Base-by-base conservation (phyloP, 2,888 invertebrate species). In the Hydrotaea diabolus region DNA sequence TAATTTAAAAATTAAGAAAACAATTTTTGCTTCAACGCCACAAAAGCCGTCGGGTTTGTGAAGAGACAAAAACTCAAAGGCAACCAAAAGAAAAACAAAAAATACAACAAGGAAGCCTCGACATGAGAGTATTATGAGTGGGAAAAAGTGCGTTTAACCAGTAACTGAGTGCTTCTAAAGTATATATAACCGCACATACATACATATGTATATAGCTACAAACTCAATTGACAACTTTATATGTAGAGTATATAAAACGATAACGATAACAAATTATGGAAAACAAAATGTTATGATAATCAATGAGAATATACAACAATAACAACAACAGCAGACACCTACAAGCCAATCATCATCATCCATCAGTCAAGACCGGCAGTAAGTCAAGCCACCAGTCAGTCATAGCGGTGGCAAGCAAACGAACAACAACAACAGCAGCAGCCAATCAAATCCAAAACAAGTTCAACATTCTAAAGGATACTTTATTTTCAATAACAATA, bases 81-180 rank as follows among this genome's bases (percentile, higher is more conserved):
- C n/a, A n/a, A n/a, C n/a, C n/a, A n/a, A 31, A 31, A 31, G 31
- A 31, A 31, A 19, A 49, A 19, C 55, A 75, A 55, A 81, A 73
- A 73, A 21, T 2, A 57, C n/a, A 73, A 19, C 73, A 23, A 31
- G 36, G n/a, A 74, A 77, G 7, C 31, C 2, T 31, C 3, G n/a
- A n/a, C 7, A 75, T 80, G 86, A 85, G 87, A 77, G 74, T 79
- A 81, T 78, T 77, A 85, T 78, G 78, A 85, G 86, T 80, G 82
- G 75, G 8, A 59, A 77, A 57, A 81, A 31, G 31, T 31, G 31
- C 31, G 31, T 31, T 31, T 4, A 4, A 31, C 31, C 31, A 31
- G 31, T 31, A 31, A 83, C 78, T 80, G 26, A 77, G 49, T 36
- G 46, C n/a, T 9, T 8, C 19, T 11, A 46, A 66, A 46, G 39